phyloP scores from a whole-genome alignment of 2,113 vertebrate genomes.

The Sphyrna mokarran region DNA sequence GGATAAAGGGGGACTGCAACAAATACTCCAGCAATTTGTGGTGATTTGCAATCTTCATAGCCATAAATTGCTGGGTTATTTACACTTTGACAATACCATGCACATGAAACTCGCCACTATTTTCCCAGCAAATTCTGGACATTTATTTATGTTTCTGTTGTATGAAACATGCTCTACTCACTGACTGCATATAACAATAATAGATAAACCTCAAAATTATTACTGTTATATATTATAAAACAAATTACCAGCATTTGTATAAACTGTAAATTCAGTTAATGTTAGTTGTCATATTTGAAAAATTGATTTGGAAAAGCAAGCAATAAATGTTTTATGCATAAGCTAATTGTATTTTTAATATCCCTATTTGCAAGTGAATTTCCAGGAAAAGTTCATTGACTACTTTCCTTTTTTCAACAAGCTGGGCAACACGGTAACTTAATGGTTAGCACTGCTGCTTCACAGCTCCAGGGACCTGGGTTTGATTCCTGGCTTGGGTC shows the following conservation, averaged over 20 bases:
- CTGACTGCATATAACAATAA: background rate
- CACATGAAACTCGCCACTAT: background rate
- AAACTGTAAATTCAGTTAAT: background rate
- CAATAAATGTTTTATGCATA: slow-evolving; percentile 16
- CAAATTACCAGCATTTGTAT: background rate
- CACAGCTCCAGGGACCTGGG: too few relatives aligned
- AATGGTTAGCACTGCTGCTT: too few relatives aligned
- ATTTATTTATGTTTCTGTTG: background rate
- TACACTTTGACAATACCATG: background rate
- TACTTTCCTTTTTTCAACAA: background rate
- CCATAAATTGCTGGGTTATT: background rate
- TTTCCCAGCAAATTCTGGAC: background rate
- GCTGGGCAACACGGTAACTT: background rate
- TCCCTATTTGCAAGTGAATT: background rate
- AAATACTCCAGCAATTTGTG: background rate
- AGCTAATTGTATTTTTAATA: background rate
- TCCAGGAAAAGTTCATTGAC: background rate
- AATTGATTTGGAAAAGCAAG: background rate
- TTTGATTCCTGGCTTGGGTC: too few relatives aligned
- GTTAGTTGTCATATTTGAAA: background rate
- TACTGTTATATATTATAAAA: background rate
- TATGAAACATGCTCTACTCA: background rate
- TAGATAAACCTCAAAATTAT: background rate
- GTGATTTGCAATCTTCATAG: background rate
- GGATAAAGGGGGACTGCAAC: background rate